Evolutionary conservation across 2,888 invertebrate species (phyloP), one percentile per base, ranked within the genome.

Genomic region (Galeopsomyia nigrocyanea): DNA sequence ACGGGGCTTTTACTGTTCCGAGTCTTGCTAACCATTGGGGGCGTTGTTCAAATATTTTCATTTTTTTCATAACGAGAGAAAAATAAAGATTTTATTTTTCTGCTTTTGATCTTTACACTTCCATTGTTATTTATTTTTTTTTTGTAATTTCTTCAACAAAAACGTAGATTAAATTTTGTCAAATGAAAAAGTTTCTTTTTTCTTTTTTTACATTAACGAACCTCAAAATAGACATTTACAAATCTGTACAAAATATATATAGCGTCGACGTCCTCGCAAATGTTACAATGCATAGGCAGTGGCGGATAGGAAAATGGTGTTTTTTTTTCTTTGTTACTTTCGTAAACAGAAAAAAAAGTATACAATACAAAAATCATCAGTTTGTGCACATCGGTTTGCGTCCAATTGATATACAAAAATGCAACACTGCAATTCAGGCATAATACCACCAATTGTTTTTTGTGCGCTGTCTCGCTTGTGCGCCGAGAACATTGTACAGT

Each of bases 201-300:
- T n/a, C n/a, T n/a, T n/a, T n/a, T n/a, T n/a, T n/a, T n/a, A n/a
- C n/a, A 26, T 63, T 62, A 66, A 71, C 55, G 69, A 72, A 72
- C 53, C n/a, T 50, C 61, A 68, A 13, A 69, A 69, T 72, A 69
- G 57, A 67, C 63, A 65, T 74, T 58, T 72, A 67, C 72, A 75
- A 76, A 75, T 68, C 65, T 68, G 62, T 75, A 74, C 56, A 64
- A 68, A 74, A 62, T 68, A 74, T 56, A 67, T 67, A 56, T 60
- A 74, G 68, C 65, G 62, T 72, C 55, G 58, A 66, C 53, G 58
- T 69, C 53, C 57, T 68, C 57, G 57, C 67, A 71, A 68, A 78
- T 76, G 74, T 74, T 78, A 79, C 78, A 77, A 78, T 77, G 73
- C 76, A 77, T 75, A 81, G 82, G 82, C 82, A 83, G 83, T 83